These are phyloP conservation scores for Catostylus mosaicus DNA, from an alignment of 30 jellyfish, hydroid and myxozoan species.

Conservation along the genomic window DNA sequence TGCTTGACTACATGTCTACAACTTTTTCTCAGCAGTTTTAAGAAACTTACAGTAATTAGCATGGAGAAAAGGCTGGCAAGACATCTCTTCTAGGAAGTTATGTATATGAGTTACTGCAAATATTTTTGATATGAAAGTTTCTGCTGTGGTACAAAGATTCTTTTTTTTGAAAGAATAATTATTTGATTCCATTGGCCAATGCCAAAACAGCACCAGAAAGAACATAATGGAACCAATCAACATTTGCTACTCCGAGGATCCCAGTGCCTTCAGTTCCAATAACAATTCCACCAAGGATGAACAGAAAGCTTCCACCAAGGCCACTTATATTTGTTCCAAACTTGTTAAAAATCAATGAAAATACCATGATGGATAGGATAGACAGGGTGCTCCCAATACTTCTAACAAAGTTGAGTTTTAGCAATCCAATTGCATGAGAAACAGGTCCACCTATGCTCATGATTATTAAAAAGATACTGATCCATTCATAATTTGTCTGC, in stretches of 20 bases:
- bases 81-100: no score
- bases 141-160: no score
- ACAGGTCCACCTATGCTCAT: slow-evolving; percentile 39
- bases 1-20: no score
- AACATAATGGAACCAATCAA: slow-evolving; percentile 66
- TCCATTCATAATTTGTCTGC: slow-evolving; percentile 11
- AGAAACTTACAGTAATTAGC: no score
- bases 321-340: slow-evolving; percentile 28
- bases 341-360: slow-evolving; percentile 15
- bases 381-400: slow-evolving; percentile 44
- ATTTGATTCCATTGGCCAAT: slow-evolving; percentile 33
- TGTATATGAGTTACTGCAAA: no score
- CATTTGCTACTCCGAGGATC: slow-evolving; percentile 22
- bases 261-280: slow-evolving; percentile 62
- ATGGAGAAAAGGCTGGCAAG: no score
- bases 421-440: slow-evolving; percentile 23
- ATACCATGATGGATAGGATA: slow-evolving; percentile 23
- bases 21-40: no score
- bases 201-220: slow-evolving; percentile 39
- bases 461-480: slow-evolving; percentile 2
- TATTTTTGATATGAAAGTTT: no score
- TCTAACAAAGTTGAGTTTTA: slow-evolving; percentile 6
- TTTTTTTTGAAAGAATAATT: no score
- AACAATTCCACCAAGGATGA: slow-evolving; percentile 58
- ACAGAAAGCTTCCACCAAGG: slow-evolving; percentile 17